Conservation (phyloP, 2,888 invertebrate species). For the Mythimna albipuncta region DNA sequence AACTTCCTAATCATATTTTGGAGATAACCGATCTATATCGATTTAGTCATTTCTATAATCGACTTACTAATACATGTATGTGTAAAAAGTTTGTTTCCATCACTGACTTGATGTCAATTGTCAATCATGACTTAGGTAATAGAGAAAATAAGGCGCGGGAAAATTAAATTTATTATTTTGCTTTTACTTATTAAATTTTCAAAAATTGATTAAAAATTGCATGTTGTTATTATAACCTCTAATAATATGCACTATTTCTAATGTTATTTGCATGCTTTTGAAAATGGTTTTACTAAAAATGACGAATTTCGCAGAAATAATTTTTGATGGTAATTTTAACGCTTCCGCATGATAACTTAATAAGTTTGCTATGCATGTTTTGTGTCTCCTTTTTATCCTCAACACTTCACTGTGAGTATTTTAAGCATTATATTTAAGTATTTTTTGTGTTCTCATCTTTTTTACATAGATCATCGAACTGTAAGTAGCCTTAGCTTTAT, state of each 20-base stretch:
- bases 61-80: slow-evolving; percentile 33
- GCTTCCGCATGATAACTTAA: slow-evolving; percentile 39
- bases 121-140: not conserved
- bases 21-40: slow-evolving; percentile 11
- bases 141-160: slow-evolving; percentile 24
- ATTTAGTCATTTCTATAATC: slow-evolving; percentile 39
- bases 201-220: slow-evolving; percentile 3
- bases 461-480: slow-evolving; percentile 50
- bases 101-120: slow-evolving; percentile 34
- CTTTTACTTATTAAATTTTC: slow-evolving; percentile 10
- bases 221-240: slow-evolving; percentile 11
- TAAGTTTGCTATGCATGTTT: slow-evolving; percentile 51
- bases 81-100: slow-evolving; percentile 15
- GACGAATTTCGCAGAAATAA: slow-evolving; percentile 1
- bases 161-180: slow-evolving; percentile 27
- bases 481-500: slow-evolving; percentile 58
- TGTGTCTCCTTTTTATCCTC: slow-evolving; percentile 40
- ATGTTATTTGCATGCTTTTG: slow-evolving; percentile 26
- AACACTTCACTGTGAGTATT: slow-evolving; percentile 63
- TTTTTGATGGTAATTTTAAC: slow-evolving; percentile 9
- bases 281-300: slow-evolving; percentile 18
- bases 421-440: slow-evolving; percentile 53
- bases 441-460: slow-evolving; percentile 35
- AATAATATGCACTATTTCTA: slow-evolving; percentile 12
- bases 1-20: not conserved